These are phyloP conservation scores for Paracyclopina nana DNA, from an alignment of 1,140 invertebrate species.

Conservation along the genomic window DNA sequence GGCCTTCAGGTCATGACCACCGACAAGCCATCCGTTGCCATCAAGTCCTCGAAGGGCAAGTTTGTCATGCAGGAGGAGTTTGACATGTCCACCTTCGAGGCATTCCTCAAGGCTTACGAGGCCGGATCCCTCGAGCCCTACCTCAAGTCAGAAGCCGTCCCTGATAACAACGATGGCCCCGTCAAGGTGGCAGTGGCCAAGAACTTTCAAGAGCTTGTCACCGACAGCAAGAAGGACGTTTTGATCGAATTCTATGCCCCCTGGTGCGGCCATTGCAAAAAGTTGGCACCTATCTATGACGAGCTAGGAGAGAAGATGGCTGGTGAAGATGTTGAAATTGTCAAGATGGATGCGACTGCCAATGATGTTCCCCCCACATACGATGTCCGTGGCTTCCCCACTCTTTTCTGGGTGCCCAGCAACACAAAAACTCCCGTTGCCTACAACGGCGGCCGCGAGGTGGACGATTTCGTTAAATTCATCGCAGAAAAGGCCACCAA, in stretches of 20 bases:
- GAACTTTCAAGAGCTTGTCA: constrained; percentile 89
- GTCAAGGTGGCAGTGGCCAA: constrained; percentile 85
- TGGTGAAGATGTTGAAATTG: constrained; percentile 72
- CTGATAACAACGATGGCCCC: constrained; percentile 56
- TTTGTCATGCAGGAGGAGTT: constrained; percentile 79
- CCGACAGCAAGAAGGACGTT: constrained; percentile 74
- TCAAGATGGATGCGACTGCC: constrained; percentile 94
- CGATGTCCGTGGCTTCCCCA: constrained; percentile 92
- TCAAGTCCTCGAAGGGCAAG: constrained; percentile 52
- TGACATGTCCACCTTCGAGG: constrained; percentile 42
- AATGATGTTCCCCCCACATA: constrained; percentile 87
- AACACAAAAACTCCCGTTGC: background rate
- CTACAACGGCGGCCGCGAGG: constrained; percentile 62
- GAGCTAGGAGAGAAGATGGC: constrained; percentile 79
- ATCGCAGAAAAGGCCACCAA: constrained; percentile 76
- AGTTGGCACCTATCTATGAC: constrained; percentile 75
- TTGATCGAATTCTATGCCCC: constrained; percentile 95
- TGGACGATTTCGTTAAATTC: constrained; percentile 90
- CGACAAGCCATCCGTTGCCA: constrained; percentile 74
- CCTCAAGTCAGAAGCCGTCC: constrained; percentile 84
- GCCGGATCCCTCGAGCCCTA: constrained; percentile 69
- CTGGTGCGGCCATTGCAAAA: constrained; percentile 98
- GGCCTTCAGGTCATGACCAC: constrained; percentile 66
- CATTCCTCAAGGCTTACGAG: constrained; percentile 69
- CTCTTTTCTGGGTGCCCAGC: constrained; percentile 84